phyloP scores from a whole-genome alignment of 2,888 invertebrate genomes.

The Rhorus exstirpatorius region DNA sequence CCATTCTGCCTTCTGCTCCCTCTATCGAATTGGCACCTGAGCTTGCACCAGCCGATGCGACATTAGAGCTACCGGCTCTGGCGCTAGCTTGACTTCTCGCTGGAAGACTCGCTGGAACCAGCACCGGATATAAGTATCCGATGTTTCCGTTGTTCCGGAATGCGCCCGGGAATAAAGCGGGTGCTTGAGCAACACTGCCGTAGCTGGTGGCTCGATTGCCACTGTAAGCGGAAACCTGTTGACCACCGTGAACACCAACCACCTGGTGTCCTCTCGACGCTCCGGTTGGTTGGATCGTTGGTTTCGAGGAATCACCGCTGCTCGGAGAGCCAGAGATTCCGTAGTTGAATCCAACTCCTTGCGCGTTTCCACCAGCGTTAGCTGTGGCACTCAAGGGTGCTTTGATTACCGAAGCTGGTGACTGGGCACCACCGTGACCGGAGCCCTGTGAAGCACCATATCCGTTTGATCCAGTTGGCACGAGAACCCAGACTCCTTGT shows the following conservation, averaged over 20 bases:
- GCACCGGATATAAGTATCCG: constrained; percentile 7
- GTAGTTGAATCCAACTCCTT: no score
- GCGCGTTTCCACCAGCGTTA: no score
- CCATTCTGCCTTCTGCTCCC: constrained; percentile 14
- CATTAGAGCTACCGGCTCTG: constrained; percentile 46
- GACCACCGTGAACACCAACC: constrained; percentile 22
- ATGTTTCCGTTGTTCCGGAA: constrained; percentile 12
- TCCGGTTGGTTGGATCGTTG: no score
- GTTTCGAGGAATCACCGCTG: no score
- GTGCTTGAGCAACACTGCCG: constrained; percentile 2
- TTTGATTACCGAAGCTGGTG: no score
- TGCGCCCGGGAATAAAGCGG: neutral
- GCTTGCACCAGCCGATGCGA: constrained; percentile 64
- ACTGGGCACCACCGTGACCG: neutral
- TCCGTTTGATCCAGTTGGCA: constrained; percentile 7
- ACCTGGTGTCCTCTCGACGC: no score
- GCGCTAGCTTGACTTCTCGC: constrained; percentile 48
- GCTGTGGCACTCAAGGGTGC: no score
- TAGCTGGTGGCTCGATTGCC: constrained; percentile 35
- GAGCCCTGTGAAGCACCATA: constrained; percentile 32
- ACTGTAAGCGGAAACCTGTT: constrained; percentile 21
- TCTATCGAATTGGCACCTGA: constrained; percentile 60
- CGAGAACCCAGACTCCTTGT: neutral
- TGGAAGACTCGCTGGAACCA: no score
- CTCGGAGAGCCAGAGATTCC: no score